A percentile compares a stretch with the other conserved stretches of the same genome.
Evolutionary conservation across 2,888 invertebrate species (phyloP).

Genomic region (Toxonevra muliebris): DNA sequence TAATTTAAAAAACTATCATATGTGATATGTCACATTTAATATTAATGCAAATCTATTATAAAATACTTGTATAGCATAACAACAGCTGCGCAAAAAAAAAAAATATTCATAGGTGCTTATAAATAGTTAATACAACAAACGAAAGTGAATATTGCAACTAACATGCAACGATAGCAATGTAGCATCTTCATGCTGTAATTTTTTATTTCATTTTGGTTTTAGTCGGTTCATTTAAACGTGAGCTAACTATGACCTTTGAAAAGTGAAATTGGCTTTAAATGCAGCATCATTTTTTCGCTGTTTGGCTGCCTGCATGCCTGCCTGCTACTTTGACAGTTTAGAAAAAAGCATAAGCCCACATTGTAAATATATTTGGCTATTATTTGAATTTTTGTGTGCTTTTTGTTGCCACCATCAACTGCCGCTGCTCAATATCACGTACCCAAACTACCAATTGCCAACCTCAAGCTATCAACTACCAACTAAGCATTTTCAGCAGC

Average conservation of each 20-base stretch:
- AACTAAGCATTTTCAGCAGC: no score
- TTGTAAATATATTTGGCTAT: no score
- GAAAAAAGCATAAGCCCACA: not conserved
- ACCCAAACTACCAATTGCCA: no score
- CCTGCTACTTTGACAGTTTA: not conserved
- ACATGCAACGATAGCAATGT: not conserved
- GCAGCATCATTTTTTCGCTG: not conserved
- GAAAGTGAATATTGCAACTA: conserved; percentile 5
- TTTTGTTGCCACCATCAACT: no score
- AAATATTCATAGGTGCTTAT: not conserved
- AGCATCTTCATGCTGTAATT: conserved; percentile 8
- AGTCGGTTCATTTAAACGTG: conserved; percentile 4
- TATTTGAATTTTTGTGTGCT: no score
- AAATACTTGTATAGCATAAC: not conserved
- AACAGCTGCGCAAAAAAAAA: not conserved
- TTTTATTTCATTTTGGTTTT: conserved; percentile 3
- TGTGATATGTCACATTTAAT: conserved; percentile 10
- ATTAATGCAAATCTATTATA: conserved; percentile 3
- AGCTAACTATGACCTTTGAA: conserved; percentile 7
- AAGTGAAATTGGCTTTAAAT: not conserved
- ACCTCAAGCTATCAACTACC: no score
- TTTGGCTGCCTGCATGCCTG: no score
- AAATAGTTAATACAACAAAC: not conserved
- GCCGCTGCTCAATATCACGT: no score
- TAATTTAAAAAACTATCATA: not conserved